Evolutionary conservation across 2,797 vertebrate species (phyloP), one percentile per base, ranked within the genome.

Genomic region (Phrynocephalus vlangalii): DNA sequence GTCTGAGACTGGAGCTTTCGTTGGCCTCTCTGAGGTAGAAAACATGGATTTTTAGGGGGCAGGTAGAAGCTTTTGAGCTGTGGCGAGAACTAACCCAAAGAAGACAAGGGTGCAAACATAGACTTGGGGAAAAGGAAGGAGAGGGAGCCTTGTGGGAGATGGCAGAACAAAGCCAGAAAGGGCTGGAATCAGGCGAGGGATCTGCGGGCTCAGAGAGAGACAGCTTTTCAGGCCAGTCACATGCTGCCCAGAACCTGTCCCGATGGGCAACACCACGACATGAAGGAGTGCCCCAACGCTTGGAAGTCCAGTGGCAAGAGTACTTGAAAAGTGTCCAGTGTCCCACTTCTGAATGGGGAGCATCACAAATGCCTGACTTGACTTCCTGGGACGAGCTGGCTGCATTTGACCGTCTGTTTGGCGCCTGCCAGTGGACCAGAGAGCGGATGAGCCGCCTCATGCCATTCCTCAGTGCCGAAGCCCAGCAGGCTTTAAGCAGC

Each of bases 321-420:
- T 88, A 88, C 30, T 85, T 88, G 60, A 85, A 88, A 88, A 85
- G 77, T 16, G 77, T 72, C 22, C 87, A 73, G 18, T 68, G 75
- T 81, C 44, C 83, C 30, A 38, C 71, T 38, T 81, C 77, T 9
- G 83, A 70, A 50, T 84, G 77, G 78, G 78, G 56, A 22, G 66
- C 70, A 4, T 67, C 77, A 7, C 82, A 84, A 15, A 56, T 73
- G 44, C 68, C 77, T 18, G 87, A 85, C 6, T 28, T 85, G 60
- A 73, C 30, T 67, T 85, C 71, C 0, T 85, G 78, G 77, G 83
- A 88, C n/a, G 87, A 80, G 9, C 38, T 81, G 44, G 24, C 70
- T 33, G 33, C 9, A 2, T 83, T 88, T 84, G 87, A 88, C 52
- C 56, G 56, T 20, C n/a, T 88, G 22, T 56, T 84, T 22, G 70